Evolutionary conservation across 1,140 invertebrate species (phyloP).

Genomic region (Panonychus citri): DNA sequence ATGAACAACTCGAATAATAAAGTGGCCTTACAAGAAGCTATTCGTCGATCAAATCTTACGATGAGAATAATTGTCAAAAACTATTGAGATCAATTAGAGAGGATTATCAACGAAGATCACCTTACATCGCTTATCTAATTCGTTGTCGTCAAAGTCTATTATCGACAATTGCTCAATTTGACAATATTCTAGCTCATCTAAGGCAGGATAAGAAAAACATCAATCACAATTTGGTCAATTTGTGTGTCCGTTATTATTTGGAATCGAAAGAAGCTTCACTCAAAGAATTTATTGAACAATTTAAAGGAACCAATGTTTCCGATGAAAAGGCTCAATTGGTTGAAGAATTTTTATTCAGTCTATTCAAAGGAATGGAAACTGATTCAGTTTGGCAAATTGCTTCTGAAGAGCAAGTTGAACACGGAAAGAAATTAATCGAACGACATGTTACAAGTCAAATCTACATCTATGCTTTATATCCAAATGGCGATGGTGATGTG

Average conservation of each 20-base stretch:
- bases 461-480: slow-evolving; percentile 78
- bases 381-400: slow-evolving; percentile 49
- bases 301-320: slow-evolving; percentile 41
- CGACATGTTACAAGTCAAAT: slow-evolving; percentile 52
- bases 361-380: slow-evolving; percentile 36
- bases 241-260: slow-evolving; percentile 54
- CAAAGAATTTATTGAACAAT: slow-evolving; percentile 44
- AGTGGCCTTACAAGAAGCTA: slow-evolving; percentile 51
- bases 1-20: slow-evolving; percentile 33
- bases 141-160: slow-evolving; percentile 55
- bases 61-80: slow-evolving; percentile 44
- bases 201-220: slow-evolving; percentile 32
- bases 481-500: slow-evolving; percentile 86
- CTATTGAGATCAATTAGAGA: slow-evolving; percentile 50
- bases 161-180: slow-evolving; percentile 48
- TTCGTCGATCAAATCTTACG: slow-evolving; percentile 54
- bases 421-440: slow-evolving; percentile 28
- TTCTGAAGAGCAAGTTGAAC: slow-evolving; percentile 51
- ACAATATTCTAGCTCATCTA: slow-evolving; percentile 22
- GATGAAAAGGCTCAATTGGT: slow-evolving; percentile 48
- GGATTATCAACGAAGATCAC: slow-evolving; percentile 49
- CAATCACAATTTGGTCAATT: slow-evolving; percentile 47
- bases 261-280: slow-evolving; percentile 33
- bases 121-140: slow-evolving; percentile 63
- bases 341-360: slow-evolving; percentile 34